phyloP scores from a whole-genome alignment of 2,888 invertebrate species.

The Eremobia ochroleuca region DNA sequence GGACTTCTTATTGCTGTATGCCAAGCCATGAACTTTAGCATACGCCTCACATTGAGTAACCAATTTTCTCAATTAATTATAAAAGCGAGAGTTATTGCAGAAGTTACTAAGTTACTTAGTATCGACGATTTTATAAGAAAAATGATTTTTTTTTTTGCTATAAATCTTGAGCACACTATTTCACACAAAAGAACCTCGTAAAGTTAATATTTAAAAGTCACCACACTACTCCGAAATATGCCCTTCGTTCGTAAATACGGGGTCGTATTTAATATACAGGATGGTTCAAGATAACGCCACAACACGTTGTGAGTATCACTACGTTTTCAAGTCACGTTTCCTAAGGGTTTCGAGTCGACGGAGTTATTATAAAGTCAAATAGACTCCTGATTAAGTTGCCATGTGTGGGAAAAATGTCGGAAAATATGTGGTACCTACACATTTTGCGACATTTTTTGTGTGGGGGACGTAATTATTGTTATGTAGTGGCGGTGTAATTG shows the following conservation, averaged over 20 bases:
- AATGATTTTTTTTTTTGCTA: not conserved
- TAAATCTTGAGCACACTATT: not conserved
- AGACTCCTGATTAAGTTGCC: conserved; percentile 53
- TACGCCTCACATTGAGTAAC: no score
- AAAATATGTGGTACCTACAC: conserved; percentile 30
- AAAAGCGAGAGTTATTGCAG: not conserved
- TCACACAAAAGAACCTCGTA: not conserved
- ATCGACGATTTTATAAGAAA: not conserved
- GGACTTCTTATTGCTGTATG: no score
- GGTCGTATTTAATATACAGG: conserved; percentile 48
- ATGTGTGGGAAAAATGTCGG: conserved; percentile 50
- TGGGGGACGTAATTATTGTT: conserved; percentile 36
- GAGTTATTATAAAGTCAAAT: conserved; percentile 67
- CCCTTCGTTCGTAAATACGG: conserved; percentile 11
- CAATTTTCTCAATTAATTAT: no score
- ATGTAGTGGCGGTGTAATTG: not conserved
- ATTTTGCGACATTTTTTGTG: no score
- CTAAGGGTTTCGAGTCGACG: conserved; percentile 47
- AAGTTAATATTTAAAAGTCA: conserved; percentile 45
- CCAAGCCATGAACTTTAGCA: no score
- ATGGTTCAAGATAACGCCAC: conserved; percentile 41
- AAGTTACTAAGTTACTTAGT: not conserved
- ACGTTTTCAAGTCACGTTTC: conserved; percentile 60
- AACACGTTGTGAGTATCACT: conserved; percentile 35
- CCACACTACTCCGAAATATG: conserved; percentile 23